Base-by-base conservation (phyloP, 2,888 invertebrate species). In the Philaethria dido region DNA sequence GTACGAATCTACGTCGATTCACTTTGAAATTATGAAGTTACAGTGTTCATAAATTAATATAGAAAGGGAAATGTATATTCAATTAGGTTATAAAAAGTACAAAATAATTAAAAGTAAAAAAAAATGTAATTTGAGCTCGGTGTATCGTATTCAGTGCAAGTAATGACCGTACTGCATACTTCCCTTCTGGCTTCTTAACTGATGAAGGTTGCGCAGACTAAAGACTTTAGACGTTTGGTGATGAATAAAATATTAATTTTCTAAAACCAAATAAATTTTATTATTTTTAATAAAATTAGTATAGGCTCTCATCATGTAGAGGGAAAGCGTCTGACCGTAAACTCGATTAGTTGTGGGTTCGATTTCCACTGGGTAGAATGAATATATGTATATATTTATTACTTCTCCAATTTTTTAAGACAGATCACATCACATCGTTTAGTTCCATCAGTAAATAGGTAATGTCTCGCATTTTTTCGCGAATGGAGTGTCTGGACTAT, bases 121-220 rank as follows among this genome's bases (percentile, higher is more conserved):
- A 63, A 25, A 47, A 57, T 14, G 36, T 60, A 59, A 50, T 42
- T 64, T 14, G 29, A 33, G 18, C 72, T 62, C 55, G 13, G 69
- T 73, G 73, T 72, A 54, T 42, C 33, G 48, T 14, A 20, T 59
- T 57, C 62, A 59, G 57, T 69, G 68, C 66, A 71, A 55, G 69
- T 68, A 65, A 72, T 71, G 68, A 73, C 70, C 69, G 73, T 70
- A 65, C 71, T 73, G 75, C 78, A 82, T 79, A 80, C 80, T 80
- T 80, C 79, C 74, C 73, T 71, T 54, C 69, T 74, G 77, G 74
- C 75, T 54, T 48, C 62, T 59, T 63, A 67, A 67, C 63, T 47
- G 62, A n/a, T 65, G 13, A 47, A 44, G n/a, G n/a, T 8, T 22
- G 39, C 33, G 67, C 50, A 69, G 52, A 64, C 64, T 47, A 25